A percentile compares a stretch with the other conserved stretches of the same genome.
Evolutionary conservation across 2,888 invertebrate species (phyloP).

Genomic region (Prenolepis imparis): DNA sequence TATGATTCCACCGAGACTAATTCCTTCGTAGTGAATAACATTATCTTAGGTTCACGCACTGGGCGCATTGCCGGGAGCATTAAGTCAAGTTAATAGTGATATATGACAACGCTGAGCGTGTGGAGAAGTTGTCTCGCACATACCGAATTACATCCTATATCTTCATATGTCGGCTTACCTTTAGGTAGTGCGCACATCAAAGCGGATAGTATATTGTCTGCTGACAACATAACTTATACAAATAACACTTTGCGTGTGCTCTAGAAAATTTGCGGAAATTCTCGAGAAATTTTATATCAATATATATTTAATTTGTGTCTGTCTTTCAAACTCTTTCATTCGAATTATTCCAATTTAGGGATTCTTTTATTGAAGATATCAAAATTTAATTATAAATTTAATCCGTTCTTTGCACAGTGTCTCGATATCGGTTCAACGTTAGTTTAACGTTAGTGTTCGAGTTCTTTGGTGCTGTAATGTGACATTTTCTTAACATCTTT

Average conservation of each 20-base stretch:
- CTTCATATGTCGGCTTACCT: slow-evolving; percentile 53
- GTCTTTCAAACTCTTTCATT: not conserved
- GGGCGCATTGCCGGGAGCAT: slow-evolving; percentile 36
- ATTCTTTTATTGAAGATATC: not conserved
- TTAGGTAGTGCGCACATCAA: slow-evolving; percentile 43
- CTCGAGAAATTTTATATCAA: not conserved
- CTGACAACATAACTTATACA: not conserved
- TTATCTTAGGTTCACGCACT: slow-evolving; percentile 33
- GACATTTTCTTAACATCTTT: not conserved
- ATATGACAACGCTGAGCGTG: slow-evolving; percentile 49
- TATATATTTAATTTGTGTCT: not conserved
- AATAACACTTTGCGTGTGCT: not conserved
- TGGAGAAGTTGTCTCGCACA: slow-evolving; percentile 52
- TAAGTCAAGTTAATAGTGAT: slow-evolving; percentile 63
- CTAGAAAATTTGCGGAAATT: not conserved
- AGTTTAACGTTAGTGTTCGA: not conserved
- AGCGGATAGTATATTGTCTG: not conserved
- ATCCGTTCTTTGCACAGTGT: not conserved
- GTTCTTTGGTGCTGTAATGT: not conserved
- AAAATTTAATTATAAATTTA: slow-evolving; percentile 12
- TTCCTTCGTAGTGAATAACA: slow-evolving; percentile 41
- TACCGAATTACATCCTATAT: slow-evolving; percentile 49
- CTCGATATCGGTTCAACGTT: not conserved
- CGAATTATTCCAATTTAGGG: not conserved
- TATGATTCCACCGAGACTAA: slow-evolving; percentile 27